A percentile compares a stretch with the other conserved stretches of the same genome.
Conservation (phyloP, 2,113 vertebrate genomes). For the Talpa occidentalis region DNA sequence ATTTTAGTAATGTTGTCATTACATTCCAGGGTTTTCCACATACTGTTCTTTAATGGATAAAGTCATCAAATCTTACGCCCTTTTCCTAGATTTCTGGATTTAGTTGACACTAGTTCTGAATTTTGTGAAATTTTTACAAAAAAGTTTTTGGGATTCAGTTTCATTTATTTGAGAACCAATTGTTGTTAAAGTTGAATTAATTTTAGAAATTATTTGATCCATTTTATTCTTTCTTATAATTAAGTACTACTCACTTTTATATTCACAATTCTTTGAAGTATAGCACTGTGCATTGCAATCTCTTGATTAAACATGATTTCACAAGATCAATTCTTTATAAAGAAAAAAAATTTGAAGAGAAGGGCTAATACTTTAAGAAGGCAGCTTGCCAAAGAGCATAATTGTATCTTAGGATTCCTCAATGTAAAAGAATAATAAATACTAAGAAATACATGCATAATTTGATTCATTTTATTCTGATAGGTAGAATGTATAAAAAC, state of each 20-base stretch:
- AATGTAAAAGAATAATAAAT: not conserved
- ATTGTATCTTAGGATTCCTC: not conserved
- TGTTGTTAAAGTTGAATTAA: conserved; percentile 38
- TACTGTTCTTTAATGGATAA: conserved; percentile 28
- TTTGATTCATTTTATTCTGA: not conserved
- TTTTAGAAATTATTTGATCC: conserved; percentile 19
- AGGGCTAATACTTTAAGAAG: not conserved
- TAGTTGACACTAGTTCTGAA: conserved; percentile 48
- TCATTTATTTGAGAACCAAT: conserved; percentile 41
- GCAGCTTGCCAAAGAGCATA: not conserved
- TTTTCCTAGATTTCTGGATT: not conserved
- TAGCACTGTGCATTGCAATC: not conserved
- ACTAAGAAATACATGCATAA: not conserved
- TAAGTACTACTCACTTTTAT: conserved; percentile 16
- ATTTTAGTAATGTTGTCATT: not conserved
- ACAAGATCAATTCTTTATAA: conserved; percentile 23
- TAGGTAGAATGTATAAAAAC: not conserved
- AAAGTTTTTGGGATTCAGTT: not conserved
- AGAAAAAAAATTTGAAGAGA: not conserved
- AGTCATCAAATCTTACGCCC: conserved; percentile 1
- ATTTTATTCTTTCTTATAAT: conserved; percentile 22
- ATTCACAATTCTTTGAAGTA: conserved; percentile 30
- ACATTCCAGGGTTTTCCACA: conserved; percentile 14
- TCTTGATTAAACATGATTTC: conserved; percentile 47
- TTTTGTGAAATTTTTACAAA: conserved; percentile 50